Evolutionary conservation across 2,797 vertebrate genomes (phyloP).

Genomic region (Lagothrix lagotricha): DNA sequence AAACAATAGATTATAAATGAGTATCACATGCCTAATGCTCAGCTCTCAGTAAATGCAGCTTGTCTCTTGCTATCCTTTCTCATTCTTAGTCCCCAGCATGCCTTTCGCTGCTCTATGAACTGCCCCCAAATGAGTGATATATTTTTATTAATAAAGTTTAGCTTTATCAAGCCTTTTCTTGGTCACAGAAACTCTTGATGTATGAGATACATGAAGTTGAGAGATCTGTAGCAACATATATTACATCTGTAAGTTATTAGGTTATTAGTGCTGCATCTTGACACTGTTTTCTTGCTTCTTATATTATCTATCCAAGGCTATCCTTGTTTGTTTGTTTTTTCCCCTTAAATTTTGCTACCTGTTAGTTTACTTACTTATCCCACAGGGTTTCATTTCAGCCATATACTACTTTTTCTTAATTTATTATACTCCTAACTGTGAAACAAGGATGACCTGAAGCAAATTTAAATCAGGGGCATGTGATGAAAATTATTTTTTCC

Average conservation of each 20-base stretch:
- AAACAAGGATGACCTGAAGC: slow-evolving; percentile 64
- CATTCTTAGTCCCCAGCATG: background rate
- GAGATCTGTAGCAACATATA: accelerated
- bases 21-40: background rate
- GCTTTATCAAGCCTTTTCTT: background rate
- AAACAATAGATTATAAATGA: background rate
- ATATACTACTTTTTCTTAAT: slow-evolving; percentile 69
- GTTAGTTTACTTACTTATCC: slow-evolving; percentile 67
- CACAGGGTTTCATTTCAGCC: slow-evolving; percentile 64
- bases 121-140: too few relatives aligned
- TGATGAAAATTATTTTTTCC: slow-evolving; percentile 44
- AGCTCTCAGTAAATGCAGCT: background rate
- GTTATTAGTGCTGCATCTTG: background rate
- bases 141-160: background rate
- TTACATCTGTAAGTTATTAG: too few relatives aligned
- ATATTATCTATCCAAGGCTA: slow-evolving; percentile 60
- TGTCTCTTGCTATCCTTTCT: background rate
- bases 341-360: slow-evolving; percentile 67
- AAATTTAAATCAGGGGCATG: slow-evolving; percentile 61
- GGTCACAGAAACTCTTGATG: background rate
- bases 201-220: background rate
- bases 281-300: slow-evolving; percentile 10
- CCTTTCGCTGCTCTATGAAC: background rate
- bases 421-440: slow-evolving; percentile 70
- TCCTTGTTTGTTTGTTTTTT: slow-evolving; percentile 47